Evolutionary conservation across 2,888 invertebrate genomes (phyloP), one percentile per base, ranked within the genome.

Genomic region (Lacanobia wlatinum): DNA sequence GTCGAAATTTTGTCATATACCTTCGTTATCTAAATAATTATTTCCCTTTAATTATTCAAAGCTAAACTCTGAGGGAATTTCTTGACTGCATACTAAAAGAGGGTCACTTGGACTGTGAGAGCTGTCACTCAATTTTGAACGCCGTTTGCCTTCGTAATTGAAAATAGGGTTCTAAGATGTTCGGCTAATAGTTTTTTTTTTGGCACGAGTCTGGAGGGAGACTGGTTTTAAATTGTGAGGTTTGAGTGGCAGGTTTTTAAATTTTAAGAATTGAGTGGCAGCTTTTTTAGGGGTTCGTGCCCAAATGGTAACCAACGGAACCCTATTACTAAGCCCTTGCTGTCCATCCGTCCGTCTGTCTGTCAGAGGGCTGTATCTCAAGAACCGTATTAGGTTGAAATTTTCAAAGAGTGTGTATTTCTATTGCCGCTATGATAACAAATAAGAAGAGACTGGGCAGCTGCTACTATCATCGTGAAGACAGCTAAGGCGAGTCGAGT

Each of bases 101-200:
- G 77, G 82, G 82, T 84, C 76, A 84, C 59, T 82, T 50, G 76
- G 28, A 38, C 56, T 52, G 64, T 67, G 60, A 67, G 71, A 53
- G 56, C 73, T 82, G 85, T 86, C 87, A 87, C 78, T 86, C 84
- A 80, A 80, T 70, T 79, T 85, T 70, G 71, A 84, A 83, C 78
- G 76, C 59, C 46, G 68, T 55, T 63, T 70, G 72, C 75, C 62
- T 70, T 58, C 66, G 66, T 83, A 85, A 87, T 87, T 85, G 85
- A 85, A 85, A 70, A 64, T 77, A 74, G 80, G 77, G 75, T 73
- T 78, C 69, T 61, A 62, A 70, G 67, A 67, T 62, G 62, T 71
- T 79, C 56, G 8, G 62, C 38, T 72, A 73, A 72, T 80, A 70
- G 73, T 74, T 80, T 78, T 80, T n/a, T 76, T 73, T 77, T 78